These are phyloP conservation scores for Cataglyphis albicans DNA, from an alignment of 2,888 invertebrate genomes.

Conservation along the genomic window DNA sequence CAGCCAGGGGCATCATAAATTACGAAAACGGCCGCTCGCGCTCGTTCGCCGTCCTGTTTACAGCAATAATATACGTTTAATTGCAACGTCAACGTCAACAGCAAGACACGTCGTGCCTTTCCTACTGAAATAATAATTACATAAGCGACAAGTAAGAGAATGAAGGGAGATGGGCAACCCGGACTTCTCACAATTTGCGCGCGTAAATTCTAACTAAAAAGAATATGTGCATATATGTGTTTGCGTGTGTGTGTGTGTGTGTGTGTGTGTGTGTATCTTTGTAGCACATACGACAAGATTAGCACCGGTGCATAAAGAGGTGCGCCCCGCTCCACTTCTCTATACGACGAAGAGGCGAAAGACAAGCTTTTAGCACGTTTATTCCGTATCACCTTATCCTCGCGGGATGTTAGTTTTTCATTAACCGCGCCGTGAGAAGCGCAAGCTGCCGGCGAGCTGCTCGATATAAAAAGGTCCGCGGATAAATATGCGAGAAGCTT, in stretches of 20 bases:
- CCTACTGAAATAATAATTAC: slow-evolving; percentile 67
- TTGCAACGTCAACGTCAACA: slow-evolving; percentile 68
- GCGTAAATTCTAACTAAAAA: slow-evolving; percentile 30
- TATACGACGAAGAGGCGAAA: slow-evolving; percentile 11
- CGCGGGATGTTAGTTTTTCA: slow-evolving; percentile 64
- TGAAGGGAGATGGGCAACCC: not conserved
- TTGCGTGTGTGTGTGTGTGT: no score
- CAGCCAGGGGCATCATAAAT: slow-evolving; percentile 59
- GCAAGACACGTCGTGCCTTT: slow-evolving; percentile 42
- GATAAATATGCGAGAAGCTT: slow-evolving; percentile 44
- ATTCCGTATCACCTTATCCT: slow-evolving; percentile 47
- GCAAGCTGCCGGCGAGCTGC: slow-evolving; percentile 24
- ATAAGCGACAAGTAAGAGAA: slow-evolving; percentile 19
- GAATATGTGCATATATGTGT: not conserved
- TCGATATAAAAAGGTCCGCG: slow-evolving; percentile 55
- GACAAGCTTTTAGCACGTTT: slow-evolving; percentile 32
- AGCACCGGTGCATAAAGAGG: not conserved
- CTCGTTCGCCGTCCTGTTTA: slow-evolving; percentile 63
- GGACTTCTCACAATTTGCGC: slow-evolving; percentile 27
- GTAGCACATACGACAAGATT: slow-evolving; percentile 23
- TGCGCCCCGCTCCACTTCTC: not conserved
- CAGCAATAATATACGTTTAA: slow-evolving; percentile 71
- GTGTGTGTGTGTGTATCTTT: not conserved
- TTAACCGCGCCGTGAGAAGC: slow-evolving; percentile 56
- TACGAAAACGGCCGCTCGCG: slow-evolving; percentile 56